Percentiles rank a stretch among this genome's conserved stretches.
phyloP scores from a whole-genome alignment of 2,113 vertebrate genomes.

The Onychorhynchus coronatus region DNA sequence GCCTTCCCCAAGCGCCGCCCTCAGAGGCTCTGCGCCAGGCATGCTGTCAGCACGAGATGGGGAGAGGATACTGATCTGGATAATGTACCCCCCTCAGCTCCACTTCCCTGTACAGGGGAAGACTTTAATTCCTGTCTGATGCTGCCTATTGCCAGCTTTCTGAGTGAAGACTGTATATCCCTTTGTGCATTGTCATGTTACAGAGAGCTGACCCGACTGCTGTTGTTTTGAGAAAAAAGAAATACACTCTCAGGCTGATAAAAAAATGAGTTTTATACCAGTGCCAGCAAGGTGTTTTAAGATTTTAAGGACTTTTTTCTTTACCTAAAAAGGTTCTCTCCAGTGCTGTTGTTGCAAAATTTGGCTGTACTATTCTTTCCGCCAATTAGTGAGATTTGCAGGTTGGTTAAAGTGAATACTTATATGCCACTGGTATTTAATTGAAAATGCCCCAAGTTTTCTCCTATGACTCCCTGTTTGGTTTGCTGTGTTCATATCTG shows the following conservation, averaged over 20 bases:
- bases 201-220: neutral
- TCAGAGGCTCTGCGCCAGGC: neutral
- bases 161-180: fast-evolving
- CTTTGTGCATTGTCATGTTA: neutral
- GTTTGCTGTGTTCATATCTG: neutral
- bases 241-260: neutral
- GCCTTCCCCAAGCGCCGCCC: neutral
- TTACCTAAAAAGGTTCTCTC: neutral
- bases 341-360: neutral
- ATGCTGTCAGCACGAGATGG: neutral
- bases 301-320: neutral
- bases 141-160: neutral
- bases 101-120: neutral
- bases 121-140: neutral
- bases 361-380: neutral
- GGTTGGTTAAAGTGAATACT: neutral
- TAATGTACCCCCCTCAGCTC: neutral
- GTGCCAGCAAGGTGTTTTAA: neutral
- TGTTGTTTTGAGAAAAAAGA: neutral
- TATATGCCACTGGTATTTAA: neutral
- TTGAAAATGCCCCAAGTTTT: neutral
- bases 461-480: neutral
- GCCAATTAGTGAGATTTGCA: neutral
- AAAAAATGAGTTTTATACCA: neutral
- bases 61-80: neutral